phyloP scores from a whole-genome alignment of 1,140 invertebrate genomes.

The Brachionus angularis region DNA sequence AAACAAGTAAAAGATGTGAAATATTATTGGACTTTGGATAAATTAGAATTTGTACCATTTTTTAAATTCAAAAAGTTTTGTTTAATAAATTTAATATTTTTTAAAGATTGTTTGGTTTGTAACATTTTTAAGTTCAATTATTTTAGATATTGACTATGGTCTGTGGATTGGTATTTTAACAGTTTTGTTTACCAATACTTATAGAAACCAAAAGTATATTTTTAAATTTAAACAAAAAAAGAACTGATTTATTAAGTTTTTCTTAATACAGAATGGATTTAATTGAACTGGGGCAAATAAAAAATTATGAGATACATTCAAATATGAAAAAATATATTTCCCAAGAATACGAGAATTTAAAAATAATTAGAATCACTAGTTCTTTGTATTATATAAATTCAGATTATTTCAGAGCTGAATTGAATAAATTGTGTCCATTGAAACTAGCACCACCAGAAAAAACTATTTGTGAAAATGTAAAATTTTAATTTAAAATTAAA shows the following conservation, averaged over 20 bases:
- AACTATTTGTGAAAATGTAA: too few relatives aligned
- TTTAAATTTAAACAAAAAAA: too few relatives aligned
- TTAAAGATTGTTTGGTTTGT: constrained; percentile 17
- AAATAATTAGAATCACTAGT: not conserved
- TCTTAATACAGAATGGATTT: too few relatives aligned
- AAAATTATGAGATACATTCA: too few relatives aligned
- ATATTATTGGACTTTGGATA: constrained; percentile 71
- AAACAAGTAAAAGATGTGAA: constrained; percentile 61
- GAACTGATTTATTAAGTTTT: too few relatives aligned
- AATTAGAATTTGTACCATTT: constrained; percentile 76
- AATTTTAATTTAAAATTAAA: too few relatives aligned
- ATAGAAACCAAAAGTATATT: not conserved
- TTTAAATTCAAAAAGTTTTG: too few relatives aligned
- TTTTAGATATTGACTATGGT: constrained; percentile 36
- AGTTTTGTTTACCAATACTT: not conserved
- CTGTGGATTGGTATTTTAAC: not conserved
- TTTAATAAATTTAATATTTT: not conserved
- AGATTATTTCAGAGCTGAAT: not conserved
- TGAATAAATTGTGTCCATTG: not conserved
- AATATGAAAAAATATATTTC: too few relatives aligned
- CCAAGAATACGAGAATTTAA: not conserved
- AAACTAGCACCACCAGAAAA: not conserved
- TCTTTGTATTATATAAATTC: not conserved
- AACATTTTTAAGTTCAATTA: not conserved
- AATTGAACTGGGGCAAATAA: too few relatives aligned